Evolutionary conservation across 2,888 invertebrate species (phyloP), one percentile per base, ranked within the genome.

Genomic region (Caenorhabditis sp.): DNA sequence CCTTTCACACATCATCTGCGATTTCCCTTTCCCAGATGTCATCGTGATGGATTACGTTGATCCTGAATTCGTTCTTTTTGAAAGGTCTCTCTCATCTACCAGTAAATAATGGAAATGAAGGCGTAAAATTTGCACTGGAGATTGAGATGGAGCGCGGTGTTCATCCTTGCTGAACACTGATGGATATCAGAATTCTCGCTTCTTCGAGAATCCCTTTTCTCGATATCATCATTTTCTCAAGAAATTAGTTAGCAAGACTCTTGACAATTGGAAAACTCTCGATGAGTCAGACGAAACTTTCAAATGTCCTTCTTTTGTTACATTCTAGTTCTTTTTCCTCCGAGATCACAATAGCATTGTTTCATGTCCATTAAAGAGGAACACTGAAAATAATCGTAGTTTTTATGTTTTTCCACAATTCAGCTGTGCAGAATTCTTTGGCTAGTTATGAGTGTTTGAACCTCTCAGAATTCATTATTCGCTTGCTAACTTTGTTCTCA

Each of bases 331-430:
- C 31, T n/a, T 12, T 19, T 31, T 19, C 35, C 2, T 58, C n/a
- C n/a, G 1, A 44, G 44, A 16, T 64, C 28, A 64, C 64, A 47
- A 64, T 31, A 47, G 6, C 64, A 44, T 64, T 64, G 64, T 64
- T 64, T 41, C 41, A 41, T 61, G 19, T 41, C 16, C 22, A 16
- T 61, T 41, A 24, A 44, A 61, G 12, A 59, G 19, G 59, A 59
- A 59, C 59, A 41, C 44, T 44, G 41, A 31, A 58, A 58, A 58
- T 26, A 49, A 19, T 44, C 10, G n/a, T 44, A 1, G 51, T 22
- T 22, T 51, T 4, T 51, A 7, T 54, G 24, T 0, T 26, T 26
- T 54, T 14, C 26, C 54, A 54, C 14, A 10, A 22, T 54, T n/a
- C 47, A 47, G 7, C 19, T 24, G 7, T 5, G n/a, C n/a, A n/a